Evolutionary conservation across 2,888 invertebrate genomes (phyloP).

Genomic region (Agrypnus murinus): DNA sequence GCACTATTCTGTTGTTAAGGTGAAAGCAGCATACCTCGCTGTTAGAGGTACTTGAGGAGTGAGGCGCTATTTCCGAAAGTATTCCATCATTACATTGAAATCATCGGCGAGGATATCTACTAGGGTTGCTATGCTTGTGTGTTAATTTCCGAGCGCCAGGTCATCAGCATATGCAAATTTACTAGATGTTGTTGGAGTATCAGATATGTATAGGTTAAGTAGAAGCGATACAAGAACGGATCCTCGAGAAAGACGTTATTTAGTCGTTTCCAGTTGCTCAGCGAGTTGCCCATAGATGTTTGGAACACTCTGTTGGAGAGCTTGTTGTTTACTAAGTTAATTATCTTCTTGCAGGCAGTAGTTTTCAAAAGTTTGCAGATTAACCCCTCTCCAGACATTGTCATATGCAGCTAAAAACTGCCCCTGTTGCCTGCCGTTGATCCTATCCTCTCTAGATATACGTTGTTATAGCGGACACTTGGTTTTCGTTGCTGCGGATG

Average conservation of each 20-base stretch:
- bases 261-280: not conserved
- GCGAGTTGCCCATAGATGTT: not conserved
- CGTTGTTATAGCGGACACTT: slow-evolving; percentile 2
- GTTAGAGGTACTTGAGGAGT: slow-evolving; percentile 33
- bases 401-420: too few relatives aligned
- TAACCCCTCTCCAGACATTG: too few relatives aligned
- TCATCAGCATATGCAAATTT: slow-evolving; percentile 38
- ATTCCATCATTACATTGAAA: slow-evolving; percentile 14
- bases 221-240: slow-evolving; percentile 35
- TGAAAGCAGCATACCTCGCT: slow-evolving; percentile 31
- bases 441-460: too few relatives aligned
- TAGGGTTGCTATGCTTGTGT: slow-evolving; percentile 6
- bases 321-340: slow-evolving; percentile 5
- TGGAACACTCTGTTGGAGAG: slow-evolving; percentile 16
- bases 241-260: slow-evolving; percentile 38
- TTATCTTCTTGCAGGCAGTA: slow-evolving; percentile 1
- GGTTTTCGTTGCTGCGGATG: slow-evolving; percentile 2
- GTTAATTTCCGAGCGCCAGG: slow-evolving; percentile 20
- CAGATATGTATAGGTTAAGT: slow-evolving; percentile 32
- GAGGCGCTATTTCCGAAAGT: slow-evolving; percentile 29
- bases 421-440: too few relatives aligned
- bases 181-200: slow-evolving; percentile 21
- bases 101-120: slow-evolving; percentile 27
- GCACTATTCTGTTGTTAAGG: slow-evolving; percentile 19
- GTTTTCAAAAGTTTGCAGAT: slow-evolving; percentile 12